Conservation (phyloP, 2,888 invertebrate genomes). For the Hyposoter dolosus region DNA sequence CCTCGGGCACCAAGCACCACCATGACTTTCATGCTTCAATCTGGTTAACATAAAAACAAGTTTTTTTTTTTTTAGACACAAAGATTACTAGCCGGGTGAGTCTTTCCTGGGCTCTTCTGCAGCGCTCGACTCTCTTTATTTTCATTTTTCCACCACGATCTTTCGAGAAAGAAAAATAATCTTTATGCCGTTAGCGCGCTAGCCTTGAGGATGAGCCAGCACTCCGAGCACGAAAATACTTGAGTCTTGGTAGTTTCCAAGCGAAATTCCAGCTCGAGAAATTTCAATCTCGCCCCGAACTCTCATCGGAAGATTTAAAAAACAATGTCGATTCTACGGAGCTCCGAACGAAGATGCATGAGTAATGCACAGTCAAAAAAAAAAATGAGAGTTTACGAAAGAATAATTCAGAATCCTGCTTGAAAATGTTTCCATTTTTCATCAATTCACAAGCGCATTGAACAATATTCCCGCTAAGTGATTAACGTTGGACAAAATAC, state of each 20-base stretch:
- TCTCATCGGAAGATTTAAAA: constrained; percentile 12
- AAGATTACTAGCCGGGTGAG: constrained; percentile 25
- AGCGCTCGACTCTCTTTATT: constrained; percentile 59
- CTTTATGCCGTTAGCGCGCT: constrained; percentile 30
- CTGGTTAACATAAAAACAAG: constrained; percentile 85
- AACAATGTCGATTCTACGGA: constrained; percentile 40
- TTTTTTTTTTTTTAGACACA: constrained; percentile 31
- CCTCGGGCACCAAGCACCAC: constrained; percentile 97
- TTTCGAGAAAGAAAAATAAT: constrained; percentile 65
- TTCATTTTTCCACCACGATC: constrained; percentile 60
- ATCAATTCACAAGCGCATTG: neutral
- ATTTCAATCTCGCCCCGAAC: constrained; percentile 37
- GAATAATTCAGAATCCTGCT: neutral
- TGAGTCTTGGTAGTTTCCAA: constrained; percentile 9
- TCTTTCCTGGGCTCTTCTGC: neutral
- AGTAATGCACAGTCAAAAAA: neutral
- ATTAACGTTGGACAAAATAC: neutral
- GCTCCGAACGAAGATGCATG: constrained; percentile 6
- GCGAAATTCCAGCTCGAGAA: constrained; percentile 45
- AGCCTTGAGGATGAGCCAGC: constrained; percentile 52
- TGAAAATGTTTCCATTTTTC: neutral
- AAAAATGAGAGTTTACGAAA: neutral
- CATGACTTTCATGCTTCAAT: constrained; percentile 92
- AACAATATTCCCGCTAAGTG: neutral
- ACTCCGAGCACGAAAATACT: constrained; percentile 57